A percentile compares a stretch with the other conserved stretches of the same genome.
phyloP scores from a whole-genome alignment of 2,888 invertebrate genomes.

The Myathropa florea region DNA sequence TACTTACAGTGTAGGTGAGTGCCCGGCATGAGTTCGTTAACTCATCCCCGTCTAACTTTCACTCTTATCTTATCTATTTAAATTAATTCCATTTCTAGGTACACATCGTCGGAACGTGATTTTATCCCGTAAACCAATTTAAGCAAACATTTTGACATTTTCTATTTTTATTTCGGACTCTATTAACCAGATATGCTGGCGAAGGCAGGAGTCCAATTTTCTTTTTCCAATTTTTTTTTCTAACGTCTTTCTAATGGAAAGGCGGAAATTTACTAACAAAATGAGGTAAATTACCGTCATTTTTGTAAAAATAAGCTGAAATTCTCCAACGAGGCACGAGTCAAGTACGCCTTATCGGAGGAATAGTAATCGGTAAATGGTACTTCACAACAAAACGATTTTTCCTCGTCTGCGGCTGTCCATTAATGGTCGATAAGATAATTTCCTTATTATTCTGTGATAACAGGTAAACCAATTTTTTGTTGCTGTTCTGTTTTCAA shows the following conservation, averaged over 20 bases:
- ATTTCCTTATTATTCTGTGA: not conserved
- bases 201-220: not conserved
- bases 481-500: not conserved
- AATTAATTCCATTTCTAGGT: not conserved
- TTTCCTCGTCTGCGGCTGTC: not conserved
- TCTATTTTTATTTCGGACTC: not conserved
- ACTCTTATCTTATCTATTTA: not conserved
- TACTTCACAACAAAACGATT: not conserved
- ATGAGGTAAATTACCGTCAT: constrained; percentile 13
- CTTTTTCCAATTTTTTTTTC: not conserved
- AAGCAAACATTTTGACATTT: not conserved
- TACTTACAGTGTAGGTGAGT: not conserved
- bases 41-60: not conserved
- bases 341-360: not conserved
- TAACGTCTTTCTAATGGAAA: not conserved
- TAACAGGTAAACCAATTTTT: not conserved
- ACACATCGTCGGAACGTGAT: not conserved
- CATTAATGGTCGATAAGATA: constrained; percentile 3
- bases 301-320: not conserved
- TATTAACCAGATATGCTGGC: not conserved
- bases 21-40: not conserved
- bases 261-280: not conserved
- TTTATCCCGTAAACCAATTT: not conserved
- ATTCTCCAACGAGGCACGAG: not conserved
- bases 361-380: not conserved